Percentiles rank a stretch among this genome's conserved stretches.
Conservation (phyloP, 2,888 invertebrate genomes). For the Thereva unica region DNA sequence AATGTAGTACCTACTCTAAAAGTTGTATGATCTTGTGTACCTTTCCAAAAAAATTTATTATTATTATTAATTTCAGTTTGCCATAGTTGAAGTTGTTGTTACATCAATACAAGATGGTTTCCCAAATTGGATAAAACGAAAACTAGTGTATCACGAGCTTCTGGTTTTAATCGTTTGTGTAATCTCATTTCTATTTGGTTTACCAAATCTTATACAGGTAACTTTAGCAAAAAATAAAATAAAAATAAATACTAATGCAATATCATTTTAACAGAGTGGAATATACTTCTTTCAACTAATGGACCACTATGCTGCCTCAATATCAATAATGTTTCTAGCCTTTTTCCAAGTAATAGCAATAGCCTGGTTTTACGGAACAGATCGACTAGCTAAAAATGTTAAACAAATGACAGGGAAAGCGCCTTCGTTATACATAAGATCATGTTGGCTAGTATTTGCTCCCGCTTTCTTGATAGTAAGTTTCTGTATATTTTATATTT, state of each 20-base stretch:
- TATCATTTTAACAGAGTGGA: conserved; percentile 67
- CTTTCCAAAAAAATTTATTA: too few relatives aligned
- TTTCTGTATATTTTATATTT: background rate
- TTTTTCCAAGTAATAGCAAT: conserved; percentile 92
- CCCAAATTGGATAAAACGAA: conserved; percentile 81
- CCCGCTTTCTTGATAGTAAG: conserved; percentile 76
- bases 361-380: conserved; percentile 89
- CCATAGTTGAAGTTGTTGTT: conserved; percentile 91
- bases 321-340: conserved; percentile 88
- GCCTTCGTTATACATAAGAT: conserved; percentile 80
- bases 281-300: conserved; percentile 90
- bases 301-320: conserved; percentile 91
- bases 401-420: conserved; percentile 86
- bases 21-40: too few relatives aligned
- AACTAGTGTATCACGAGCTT: conserved; percentile 83
- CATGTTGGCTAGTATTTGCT: conserved; percentile 82
- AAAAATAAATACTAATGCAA: background rate
- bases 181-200: conserved; percentile 79
- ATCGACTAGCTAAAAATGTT: conserved; percentile 77
- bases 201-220: conserved; percentile 86
- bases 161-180: conserved; percentile 81
- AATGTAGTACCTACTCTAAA: too few relatives aligned
- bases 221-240: conserved; percentile 3
- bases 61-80: conserved; percentile 77
- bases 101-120: conserved; percentile 93